phyloP scores from a whole-genome alignment of 1,140 invertebrate genomes.

The Bombus picipes region DNA sequence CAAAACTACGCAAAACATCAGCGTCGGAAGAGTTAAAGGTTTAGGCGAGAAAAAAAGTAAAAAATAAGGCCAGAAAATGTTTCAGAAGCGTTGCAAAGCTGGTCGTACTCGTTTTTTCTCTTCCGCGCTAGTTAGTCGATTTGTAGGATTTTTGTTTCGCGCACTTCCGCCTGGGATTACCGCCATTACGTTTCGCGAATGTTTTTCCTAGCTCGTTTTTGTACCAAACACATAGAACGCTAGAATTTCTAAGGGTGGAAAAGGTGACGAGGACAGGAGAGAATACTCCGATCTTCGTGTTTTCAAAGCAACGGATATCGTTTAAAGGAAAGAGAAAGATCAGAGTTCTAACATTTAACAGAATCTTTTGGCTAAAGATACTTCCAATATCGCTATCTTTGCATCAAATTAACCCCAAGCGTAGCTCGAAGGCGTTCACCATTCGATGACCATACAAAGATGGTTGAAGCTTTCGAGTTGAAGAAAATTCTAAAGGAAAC shows the following conservation, averaged over 20 bases:
- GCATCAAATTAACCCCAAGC: neutral
- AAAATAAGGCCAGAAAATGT: neutral
- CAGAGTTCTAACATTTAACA: slow-evolving; percentile 2
- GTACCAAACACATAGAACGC: neutral
- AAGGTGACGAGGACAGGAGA: neutral
- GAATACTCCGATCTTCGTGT: neutral
- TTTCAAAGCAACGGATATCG: neutral
- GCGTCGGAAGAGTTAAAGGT: slow-evolving; percentile 16
- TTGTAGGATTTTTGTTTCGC: slow-evolving; percentile 31
- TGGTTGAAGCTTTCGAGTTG: neutral
- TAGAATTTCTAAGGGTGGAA: neutral
- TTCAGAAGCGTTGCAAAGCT: neutral
- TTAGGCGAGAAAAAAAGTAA: neutral
- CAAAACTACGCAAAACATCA: slow-evolving; percentile 26
- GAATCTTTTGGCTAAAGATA: neutral
- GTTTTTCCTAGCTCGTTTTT: too few relatives aligned
- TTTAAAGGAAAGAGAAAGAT: neutral
- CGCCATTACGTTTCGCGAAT: neutral
- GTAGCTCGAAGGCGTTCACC: neutral
- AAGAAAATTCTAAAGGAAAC: neutral
- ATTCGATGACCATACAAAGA: neutral
- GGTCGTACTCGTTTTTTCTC: neutral
- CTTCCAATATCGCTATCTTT: neutral
- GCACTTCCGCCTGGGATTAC: neutral
- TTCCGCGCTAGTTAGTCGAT: slow-evolving; percentile 5